These are phyloP conservation scores for Chrysodeixis includens DNA, from an alignment of 2,888 invertebrate genomes.

Conservation along the genomic window DNA sequence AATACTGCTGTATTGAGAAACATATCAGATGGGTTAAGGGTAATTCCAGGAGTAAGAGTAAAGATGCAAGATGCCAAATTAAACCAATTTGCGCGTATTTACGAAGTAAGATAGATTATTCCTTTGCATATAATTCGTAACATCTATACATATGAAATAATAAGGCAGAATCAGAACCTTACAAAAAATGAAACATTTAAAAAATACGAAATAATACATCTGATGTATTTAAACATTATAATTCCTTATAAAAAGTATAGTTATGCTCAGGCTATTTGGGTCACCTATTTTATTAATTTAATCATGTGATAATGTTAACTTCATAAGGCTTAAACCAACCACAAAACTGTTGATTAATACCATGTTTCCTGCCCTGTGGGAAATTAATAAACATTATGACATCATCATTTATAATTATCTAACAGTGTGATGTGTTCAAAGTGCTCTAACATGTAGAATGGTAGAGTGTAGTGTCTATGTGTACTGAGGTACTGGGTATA, in stretches of 20 bases:
- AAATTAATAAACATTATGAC: constrained; percentile 65
- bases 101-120: too few species aligned
- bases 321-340: neutral
- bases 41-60: too few species aligned
- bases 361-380: constrained; percentile 62
- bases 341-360: neutral
- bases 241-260: neutral
- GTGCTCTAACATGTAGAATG: constrained; percentile 28
- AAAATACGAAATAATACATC: too few species aligned
- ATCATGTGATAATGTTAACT: neutral
- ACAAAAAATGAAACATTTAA: too few species aligned
- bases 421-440: constrained; percentile 49
- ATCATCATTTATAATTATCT: constrained; percentile 60
- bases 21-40: too few species aligned
- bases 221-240: neutral
- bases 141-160: too few species aligned
- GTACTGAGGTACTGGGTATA: constrained; percentile 43
- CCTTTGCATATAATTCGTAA: too few species aligned
- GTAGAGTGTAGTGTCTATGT: too few species aligned
- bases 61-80: too few species aligned
- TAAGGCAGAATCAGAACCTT: too few species aligned
- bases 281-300: neutral
- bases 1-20: too few species aligned
- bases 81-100: too few species aligned
- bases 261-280: neutral